phyloP scores from a whole-genome alignment of 2,797 vertebrate genomes.

The Alosa sapidissima region DNA sequence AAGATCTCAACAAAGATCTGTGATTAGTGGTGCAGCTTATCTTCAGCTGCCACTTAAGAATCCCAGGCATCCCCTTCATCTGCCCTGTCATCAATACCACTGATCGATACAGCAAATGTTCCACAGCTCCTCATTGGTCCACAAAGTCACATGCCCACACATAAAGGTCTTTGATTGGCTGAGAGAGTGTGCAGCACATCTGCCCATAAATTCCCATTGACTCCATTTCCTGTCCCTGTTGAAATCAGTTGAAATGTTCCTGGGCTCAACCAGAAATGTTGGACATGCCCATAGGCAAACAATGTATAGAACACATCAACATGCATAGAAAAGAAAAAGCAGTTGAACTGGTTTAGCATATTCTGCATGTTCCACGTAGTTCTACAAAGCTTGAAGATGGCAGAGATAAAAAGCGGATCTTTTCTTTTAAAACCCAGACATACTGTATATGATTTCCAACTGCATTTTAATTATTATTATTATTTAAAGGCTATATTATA shows the following conservation, averaged over 20 bases:
- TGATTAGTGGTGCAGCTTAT: background rate
- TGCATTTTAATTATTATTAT: too few species aligned
- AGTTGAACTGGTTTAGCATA: background rate
- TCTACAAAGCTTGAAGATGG: background rate
- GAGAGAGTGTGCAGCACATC: background rate
- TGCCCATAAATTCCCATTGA: background rate
- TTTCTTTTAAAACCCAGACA: background rate
- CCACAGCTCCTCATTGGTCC: slow-evolving; percentile 24
- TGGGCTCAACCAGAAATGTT: background rate
- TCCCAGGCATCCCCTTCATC: slow-evolving; percentile 18
- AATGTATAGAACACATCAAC: background rate
- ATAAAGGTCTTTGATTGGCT: slow-evolving; percentile 39
- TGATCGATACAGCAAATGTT: background rate
- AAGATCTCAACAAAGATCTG: background rate
- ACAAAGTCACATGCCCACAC: slow-evolving; percentile 1
- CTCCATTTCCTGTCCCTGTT: slow-evolving; percentile 12
- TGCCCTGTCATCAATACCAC: slow-evolving; percentile 26
- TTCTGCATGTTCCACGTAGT: background rate
- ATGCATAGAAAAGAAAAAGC: background rate
- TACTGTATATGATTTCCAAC: too few species aligned
- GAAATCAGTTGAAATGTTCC: background rate
- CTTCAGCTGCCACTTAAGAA: slow-evolving; percentile 16
- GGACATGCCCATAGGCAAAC: background rate
- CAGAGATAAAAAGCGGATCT: background rate
- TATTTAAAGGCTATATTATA: too few species aligned